Base-by-base conservation (phyloP, 64 coral and sea anemone species). In the Stichodactyla mertensii region DNA sequence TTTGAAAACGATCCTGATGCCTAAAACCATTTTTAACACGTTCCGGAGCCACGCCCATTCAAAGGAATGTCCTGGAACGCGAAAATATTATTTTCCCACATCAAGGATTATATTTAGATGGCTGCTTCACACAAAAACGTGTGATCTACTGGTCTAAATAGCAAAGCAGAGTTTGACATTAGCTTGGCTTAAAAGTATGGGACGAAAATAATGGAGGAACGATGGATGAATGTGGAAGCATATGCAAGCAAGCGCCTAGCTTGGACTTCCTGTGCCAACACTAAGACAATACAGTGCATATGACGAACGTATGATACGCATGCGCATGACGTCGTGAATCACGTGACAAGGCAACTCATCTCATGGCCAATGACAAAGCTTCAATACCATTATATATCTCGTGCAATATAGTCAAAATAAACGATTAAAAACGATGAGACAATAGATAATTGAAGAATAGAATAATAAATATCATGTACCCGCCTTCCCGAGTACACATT, bases 401-500 rank as follows among this genome's bases (percentile, higher is more conserved):
- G 78, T 81, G 31, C 69, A 74, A 74, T 74, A 74, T 54, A 81
- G 78, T 81, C 78, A 81, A 81, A 81, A 81, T 54, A 81, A 81
- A 81, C 78, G 53, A 81, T 81, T 45, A 81, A 81, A 81, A 81
- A 81, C 51, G 78, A 81, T 55, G n/a, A 53, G 78, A 81, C 78
- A 81, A 81, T 81, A 81, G 78, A 81, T 81, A 81, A 81, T 81
- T 81, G 78, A 81, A 85, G 83, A 85, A 85, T 85, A 85, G 60
- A 64, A 85, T 85, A 85, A 85, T 85, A 85, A 85, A 85, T 85
- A 85, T 85, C 60, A 36, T 55, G 57, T 23, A 85, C 83, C 51
- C 83, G 27, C 7, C 55, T 13, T 51, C 10, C 61, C n/a, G 20
- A 85, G 83, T 85, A 31, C 83, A 85, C 6, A 85, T 85, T 85